Percentiles rank a stretch among this genome's conserved stretches.
phyloP scores from a whole-genome alignment of 2,888 invertebrate species.

The Perithous albicinctus region DNA sequence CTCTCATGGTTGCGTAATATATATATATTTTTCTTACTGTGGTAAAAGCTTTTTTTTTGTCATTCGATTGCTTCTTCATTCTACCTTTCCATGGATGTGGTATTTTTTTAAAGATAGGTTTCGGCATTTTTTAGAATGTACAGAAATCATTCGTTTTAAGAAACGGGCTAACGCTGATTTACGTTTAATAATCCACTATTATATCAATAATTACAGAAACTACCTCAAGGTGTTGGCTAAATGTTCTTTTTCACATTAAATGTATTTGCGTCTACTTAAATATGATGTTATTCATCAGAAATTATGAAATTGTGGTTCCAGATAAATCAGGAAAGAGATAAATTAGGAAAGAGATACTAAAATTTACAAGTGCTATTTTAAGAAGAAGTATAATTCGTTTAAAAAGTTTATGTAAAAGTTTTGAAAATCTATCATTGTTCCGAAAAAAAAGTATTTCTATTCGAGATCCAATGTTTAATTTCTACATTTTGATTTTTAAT shows the following conservation, averaged over 20 bases:
- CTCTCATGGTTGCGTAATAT: constrained; percentile 62
- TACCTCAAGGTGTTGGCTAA: constrained; percentile 25
- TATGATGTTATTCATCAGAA: neutral
- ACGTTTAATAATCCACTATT: neutral
- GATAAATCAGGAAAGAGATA: neutral
- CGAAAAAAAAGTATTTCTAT: constrained; percentile 28
- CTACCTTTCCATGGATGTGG: constrained; percentile 30
- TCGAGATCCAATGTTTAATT: constrained; percentile 61
- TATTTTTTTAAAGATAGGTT: constrained; percentile 31
- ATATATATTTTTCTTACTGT: constrained; percentile 55
- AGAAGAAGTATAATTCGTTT: too few relatives aligned
- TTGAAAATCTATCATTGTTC: neutral
- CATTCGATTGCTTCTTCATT: constrained; percentile 41
- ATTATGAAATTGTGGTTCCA: neutral
- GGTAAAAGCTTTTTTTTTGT: constrained; percentile 54
- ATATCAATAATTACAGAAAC: constrained; percentile 3
- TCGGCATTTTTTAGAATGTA: constrained; percentile 18
- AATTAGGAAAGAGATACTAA: too few relatives aligned
- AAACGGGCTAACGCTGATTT: neutral
- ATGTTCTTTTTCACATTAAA: neutral
- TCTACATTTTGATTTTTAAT: constrained; percentile 67
- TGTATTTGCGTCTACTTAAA: neutral
- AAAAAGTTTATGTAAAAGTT: too few relatives aligned
- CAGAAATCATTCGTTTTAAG: neutral
- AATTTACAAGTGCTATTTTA: too few relatives aligned